Evolutionary conservation across 2,113 vertebrate species (phyloP).

Genomic region (Rhegmatorhina hoffmannsi): DNA sequence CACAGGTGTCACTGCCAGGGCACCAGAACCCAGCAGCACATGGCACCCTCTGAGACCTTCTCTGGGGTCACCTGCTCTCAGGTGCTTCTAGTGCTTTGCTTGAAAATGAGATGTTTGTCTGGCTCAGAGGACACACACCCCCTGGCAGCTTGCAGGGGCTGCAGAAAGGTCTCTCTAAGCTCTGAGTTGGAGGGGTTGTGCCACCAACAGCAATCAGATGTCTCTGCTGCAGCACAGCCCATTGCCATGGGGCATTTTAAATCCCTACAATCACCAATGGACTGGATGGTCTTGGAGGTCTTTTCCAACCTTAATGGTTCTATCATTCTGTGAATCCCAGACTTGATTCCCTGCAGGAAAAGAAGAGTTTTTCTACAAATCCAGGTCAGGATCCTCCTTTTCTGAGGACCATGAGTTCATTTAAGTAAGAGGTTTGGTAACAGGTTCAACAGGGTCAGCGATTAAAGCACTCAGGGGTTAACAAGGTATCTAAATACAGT

Average conservation of each 20-base stretch:
- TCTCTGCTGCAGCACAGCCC: not conserved
- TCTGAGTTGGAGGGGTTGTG: not conserved
- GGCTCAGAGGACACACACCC: not conserved
- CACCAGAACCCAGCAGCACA: not conserved
- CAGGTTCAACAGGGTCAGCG: not conserved
- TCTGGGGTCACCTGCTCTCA: not conserved
- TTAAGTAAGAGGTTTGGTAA: not conserved
- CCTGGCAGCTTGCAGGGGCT: rapidly evolving
- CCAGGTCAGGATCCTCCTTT: not conserved
- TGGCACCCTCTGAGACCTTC: not conserved
- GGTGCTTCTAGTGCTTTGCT: not conserved
- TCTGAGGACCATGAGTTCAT: not conserved
- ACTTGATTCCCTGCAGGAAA: not conserved
- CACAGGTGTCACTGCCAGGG: not conserved
- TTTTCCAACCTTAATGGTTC: not conserved
- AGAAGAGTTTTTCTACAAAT: not conserved
- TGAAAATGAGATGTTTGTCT: not conserved
- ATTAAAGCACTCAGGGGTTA: not conserved
- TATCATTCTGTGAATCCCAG: not conserved
- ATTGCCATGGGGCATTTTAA: not conserved
- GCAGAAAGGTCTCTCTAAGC: not conserved
- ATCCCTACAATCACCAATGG: not conserved
- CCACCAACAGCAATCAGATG: not conserved
- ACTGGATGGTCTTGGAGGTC: not conserved
- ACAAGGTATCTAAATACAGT: not conserved